Evolutionary conservation across 2,888 invertebrate species (phyloP).

Genomic region (Tetragonula carbonaria): DNA sequence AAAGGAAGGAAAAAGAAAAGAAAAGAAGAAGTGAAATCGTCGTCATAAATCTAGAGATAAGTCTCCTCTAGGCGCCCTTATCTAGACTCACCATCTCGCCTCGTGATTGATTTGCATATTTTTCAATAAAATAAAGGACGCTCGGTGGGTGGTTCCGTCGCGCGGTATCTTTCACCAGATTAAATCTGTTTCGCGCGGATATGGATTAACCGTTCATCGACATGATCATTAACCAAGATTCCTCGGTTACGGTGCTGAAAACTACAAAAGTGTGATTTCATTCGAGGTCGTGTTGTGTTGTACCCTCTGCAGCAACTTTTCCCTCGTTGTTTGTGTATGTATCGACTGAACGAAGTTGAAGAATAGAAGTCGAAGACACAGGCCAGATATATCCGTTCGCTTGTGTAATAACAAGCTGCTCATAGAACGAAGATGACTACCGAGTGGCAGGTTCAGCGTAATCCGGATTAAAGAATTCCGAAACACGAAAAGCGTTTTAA

Average conservation of each 20-base stretch:
- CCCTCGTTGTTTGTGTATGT: no score
- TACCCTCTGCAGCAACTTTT: background rate
- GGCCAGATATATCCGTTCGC: conserved; percentile 34
- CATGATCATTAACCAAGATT: conserved; percentile 64
- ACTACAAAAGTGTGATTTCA: background rate
- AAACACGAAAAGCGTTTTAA: conserved; percentile 83
- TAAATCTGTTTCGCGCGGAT: conserved; percentile 59
- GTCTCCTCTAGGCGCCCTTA: conserved; percentile 3
- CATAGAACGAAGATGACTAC: conserved; percentile 63
- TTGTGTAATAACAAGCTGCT: conserved; percentile 52
- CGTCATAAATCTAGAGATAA: conserved; percentile 13
- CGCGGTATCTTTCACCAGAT: conserved; percentile 31
- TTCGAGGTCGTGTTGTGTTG: background rate
- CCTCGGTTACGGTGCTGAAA: conserved; percentile 5
- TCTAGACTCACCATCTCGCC: conserved; percentile 12
- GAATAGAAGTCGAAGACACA: conserved; percentile 13
- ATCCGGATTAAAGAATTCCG: conserved; percentile 82
- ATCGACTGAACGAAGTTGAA: conserved; percentile 1
- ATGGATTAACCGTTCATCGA: conserved; percentile 61
- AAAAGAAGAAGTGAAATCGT: background rate
- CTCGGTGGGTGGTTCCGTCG: conserved; percentile 61
- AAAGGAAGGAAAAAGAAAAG: background rate
- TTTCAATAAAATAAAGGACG: conserved; percentile 46
- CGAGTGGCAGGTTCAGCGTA: conserved; percentile 75
- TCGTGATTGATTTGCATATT: conserved; percentile 39